Evolutionary conservation across 1,140 invertebrate species (phyloP).

Genomic region (Pantala flavescens): DNA sequence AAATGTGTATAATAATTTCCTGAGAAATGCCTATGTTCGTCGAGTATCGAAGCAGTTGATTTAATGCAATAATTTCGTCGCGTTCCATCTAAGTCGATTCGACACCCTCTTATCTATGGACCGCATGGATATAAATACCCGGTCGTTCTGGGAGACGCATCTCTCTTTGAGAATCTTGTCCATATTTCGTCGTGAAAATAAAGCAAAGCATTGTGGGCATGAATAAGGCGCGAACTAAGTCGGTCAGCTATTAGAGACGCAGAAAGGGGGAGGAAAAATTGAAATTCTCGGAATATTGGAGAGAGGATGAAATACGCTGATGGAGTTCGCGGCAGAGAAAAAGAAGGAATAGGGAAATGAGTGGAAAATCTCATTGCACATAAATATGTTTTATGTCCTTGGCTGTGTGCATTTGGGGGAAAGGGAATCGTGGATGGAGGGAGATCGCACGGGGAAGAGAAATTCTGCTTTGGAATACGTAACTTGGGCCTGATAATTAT

Average conservation of each 20-base stretch:
- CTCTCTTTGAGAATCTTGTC: too few species aligned
- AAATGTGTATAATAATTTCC: too few species aligned
- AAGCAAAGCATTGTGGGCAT: too few species aligned
- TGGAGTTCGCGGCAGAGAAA: neutral
- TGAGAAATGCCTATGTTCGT: too few species aligned
- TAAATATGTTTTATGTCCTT: slow-evolving; percentile 8
- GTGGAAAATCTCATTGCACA: slow-evolving; percentile 3
- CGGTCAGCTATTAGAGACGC: neutral
- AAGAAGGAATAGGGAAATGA: neutral
- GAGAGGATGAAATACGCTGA: neutral
- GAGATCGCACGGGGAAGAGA: neutral
- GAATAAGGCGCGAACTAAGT: neutral
- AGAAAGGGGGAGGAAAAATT: neutral
- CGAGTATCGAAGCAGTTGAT: too few species aligned
- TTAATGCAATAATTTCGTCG: too few species aligned
- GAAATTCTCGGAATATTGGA: neutral
- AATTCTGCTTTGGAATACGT: slow-evolving; percentile 9
- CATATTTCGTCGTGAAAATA: too few species aligned
- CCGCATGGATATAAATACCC: too few species aligned
- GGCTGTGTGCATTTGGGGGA: neutral
- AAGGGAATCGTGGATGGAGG: neutral
- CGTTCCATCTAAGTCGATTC: too few species aligned
- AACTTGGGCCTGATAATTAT: slow-evolving; percentile 9
- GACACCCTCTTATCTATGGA: too few species aligned
- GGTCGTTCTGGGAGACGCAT: too few species aligned